Conservation (phyloP, 2,797 vertebrate species). For the Crenichthys baileyi region DNA sequence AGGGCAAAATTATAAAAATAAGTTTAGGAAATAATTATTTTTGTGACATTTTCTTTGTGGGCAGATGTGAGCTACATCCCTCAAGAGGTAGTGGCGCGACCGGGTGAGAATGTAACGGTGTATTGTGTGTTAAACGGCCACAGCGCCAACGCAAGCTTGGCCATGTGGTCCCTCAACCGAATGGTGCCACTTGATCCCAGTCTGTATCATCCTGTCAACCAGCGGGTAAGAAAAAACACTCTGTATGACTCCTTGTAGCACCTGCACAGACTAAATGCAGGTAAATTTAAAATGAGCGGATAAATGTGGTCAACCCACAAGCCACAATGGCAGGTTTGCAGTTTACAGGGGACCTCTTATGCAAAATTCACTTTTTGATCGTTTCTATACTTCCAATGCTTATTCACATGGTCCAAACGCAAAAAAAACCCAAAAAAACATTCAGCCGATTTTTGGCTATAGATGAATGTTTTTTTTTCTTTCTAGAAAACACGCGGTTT, state of each 20-base stretch:
- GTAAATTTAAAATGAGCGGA: no score
- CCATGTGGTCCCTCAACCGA: slow-evolving; percentile 87
- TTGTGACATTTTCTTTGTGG: background rate
- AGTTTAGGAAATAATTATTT: background rate
- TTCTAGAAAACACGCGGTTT: no score
- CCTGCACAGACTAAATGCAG: no score
- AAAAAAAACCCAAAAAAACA: no score
- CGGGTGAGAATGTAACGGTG: slow-evolving; percentile 86
- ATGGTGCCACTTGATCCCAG: slow-evolving; percentile 76
- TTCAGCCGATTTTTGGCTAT: no score
- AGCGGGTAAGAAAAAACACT: slow-evolving; percentile 50
- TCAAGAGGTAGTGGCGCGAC: slow-evolving; percentile 79
- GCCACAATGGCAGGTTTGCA: no score
- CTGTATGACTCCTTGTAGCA: background rate
- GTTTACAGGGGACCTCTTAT: no score
- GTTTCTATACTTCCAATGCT: no score
- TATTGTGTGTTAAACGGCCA: slow-evolving; percentile 86
- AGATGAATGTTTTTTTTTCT: no score
- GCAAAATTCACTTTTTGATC: no score
- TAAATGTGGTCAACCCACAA: no score
- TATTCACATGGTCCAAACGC: no score
- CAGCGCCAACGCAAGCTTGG: slow-evolving; percentile 74
- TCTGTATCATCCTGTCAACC: slow-evolving; percentile 82
- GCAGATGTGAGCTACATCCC: slow-evolving; percentile 88
- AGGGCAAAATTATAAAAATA: background rate